Base-by-base conservation (phyloP, 2,797 vertebrate genomes). In the Diceros bicornis region DNA sequence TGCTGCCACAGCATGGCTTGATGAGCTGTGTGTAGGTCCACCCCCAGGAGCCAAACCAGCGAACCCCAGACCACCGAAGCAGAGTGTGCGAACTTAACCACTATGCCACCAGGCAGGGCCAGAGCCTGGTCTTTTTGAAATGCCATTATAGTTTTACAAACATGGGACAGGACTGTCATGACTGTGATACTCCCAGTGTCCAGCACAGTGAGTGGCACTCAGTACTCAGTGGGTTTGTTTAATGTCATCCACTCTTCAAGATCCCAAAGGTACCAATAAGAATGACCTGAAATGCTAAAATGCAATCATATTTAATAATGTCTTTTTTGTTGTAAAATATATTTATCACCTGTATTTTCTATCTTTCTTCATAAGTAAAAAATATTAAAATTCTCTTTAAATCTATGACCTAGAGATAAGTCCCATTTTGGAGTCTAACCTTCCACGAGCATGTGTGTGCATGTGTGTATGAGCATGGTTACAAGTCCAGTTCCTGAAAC, bases 361-460 rank as follows among this genome's bases (percentile, higher is more conserved):
- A 82, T 84, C 27, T 52, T 85, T 68, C 82, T 82, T 78, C 81
- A 69, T 62, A 82, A 89, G 72, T 55, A 50, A 41, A 84, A 92
- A 47, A 27, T 25, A 6, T 5, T 52, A 41, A 72, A 57, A 7
- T 29, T 88, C 37, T 79, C 93, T 55, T 41, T 52, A 85, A 37
- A 85, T 25, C 66, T 81, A 41, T 55, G 55, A 47, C 27, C 32
- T 37, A 47, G 25, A 74, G 12, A 55, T 50, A 82, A 81, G 10
- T 86, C 84, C 89, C 79, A 23, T 68, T 52, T 66, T 62, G 59
- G 44, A 86, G 25, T 66, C n/a, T 20, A 18, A 68, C 27, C 32
- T 83, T 61, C 50, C 47, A 16, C 0, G 0, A 23, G 32, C 20
- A 0, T 72, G n/a, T 87, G 61, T 23, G 32, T 37, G 11, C 4